Percentiles rank a stretch among this genome's conserved stretches.
Conservation (phyloP, 2,797 vertebrate species). For the Myotis findleyi region DNA sequence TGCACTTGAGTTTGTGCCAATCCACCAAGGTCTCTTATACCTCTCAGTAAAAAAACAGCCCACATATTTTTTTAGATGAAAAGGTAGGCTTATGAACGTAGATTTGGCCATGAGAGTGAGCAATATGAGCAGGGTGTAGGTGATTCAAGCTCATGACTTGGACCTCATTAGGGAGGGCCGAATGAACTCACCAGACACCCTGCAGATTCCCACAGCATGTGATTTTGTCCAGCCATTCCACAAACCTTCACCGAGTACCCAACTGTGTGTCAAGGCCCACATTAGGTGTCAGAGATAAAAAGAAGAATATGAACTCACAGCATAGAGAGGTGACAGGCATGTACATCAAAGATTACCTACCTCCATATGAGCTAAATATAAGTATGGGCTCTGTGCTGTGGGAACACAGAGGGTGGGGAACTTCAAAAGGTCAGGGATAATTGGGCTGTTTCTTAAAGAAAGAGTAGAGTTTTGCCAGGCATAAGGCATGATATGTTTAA, state of each 20-base stretch:
- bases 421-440: not conserved
- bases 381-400: not conserved
- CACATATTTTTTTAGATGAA: not conserved
- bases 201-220: not conserved
- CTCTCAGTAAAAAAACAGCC: slow-evolving; percentile 29
- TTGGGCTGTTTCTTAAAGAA: not conserved
- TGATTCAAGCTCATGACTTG: not conserved
- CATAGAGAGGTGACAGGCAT: not conserved
- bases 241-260: not conserved
- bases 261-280: not conserved
- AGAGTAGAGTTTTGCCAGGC: not conserved
- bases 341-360: not conserved
- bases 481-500: not conserved
- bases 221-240: not conserved
- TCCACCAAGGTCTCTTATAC: not conserved
- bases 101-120: not conserved
- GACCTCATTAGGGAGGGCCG: no score
- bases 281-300: not conserved
- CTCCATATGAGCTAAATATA: not conserved
- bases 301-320: not conserved
- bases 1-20: not conserved
- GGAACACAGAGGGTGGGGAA: not conserved
- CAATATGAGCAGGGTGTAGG: not conserved
- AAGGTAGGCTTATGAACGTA: not conserved
- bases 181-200: not conserved